Evolutionary conservation across 2,113 vertebrate genomes (phyloP), one percentile per base, ranked within the genome.

Genomic region (Syngnathoides biaculeatus): DNA sequence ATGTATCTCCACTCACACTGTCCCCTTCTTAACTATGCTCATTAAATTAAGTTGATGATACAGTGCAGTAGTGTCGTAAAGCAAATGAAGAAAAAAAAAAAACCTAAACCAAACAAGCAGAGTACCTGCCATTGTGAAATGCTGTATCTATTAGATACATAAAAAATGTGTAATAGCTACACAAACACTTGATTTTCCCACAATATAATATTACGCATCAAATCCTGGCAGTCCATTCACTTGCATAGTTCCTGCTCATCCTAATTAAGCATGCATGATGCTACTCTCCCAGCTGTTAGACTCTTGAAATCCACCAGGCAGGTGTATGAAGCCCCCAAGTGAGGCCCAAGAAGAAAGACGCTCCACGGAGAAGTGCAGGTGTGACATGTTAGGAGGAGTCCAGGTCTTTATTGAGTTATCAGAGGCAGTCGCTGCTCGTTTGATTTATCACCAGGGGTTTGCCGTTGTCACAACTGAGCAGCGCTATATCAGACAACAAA

Each of bases 401-500:
- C 89, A 91, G 89, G 91, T 92, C 90, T 85, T 92, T 92, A 93
- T 92, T 92, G 87, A 92, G 90, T 89, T 92, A 92, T 92, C 89
- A 92, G 86, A 90, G 83, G 83, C 84, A 89, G 87, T 78, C 84
- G 74, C 86, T 79, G 83, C 84, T 76, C 42, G 65, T 86, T 87
- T 88, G 85, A 89, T 90, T 86, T 79, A 90, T 92, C 83, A 85
- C 85, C 84, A 81, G 89, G 89, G 89, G 90, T 87, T 90, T 91
- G 81, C 79, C 83, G 55, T 79, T 78, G 86, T 82, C 83, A 76
- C 86, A 75, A 85, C 81, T 64, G 81, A 84, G 80, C 63, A n/a
- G 68, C 82, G 64, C 79, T 80, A 81, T 79, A 86, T 87, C 84
- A 88, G 80, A 84, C 75, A 77, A 71, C 69, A 74, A 87, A 86